Conservation (phyloP, 2,888 invertebrate genomes). For the Hypena proboscidalis region DNA sequence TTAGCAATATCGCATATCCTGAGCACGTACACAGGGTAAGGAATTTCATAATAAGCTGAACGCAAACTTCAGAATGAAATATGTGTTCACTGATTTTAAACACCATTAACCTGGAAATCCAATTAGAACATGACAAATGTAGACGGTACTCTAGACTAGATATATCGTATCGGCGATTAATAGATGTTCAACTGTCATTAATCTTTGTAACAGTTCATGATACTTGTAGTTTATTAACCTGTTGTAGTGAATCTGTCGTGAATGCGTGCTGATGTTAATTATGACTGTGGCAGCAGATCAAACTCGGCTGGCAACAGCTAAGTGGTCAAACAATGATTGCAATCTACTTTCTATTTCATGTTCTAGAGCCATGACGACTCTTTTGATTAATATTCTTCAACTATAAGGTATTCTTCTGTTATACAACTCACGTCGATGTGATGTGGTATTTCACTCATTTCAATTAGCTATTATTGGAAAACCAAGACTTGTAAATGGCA, state of each 20-base stretch:
- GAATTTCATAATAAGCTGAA: conserved; percentile 33
- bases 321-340: conserved; percentile 51
- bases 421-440: conserved; percentile 8
- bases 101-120: conserved; percentile 3
- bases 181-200: neutral
- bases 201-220: neutral
- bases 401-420: conserved; percentile 18
- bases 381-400: conserved; percentile 33
- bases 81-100: neutral
- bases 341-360: conserved; percentile 72
- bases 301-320: conserved; percentile 47
- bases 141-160: neutral
- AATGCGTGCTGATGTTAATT: conserved; percentile 3
- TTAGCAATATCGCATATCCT: conserved; percentile 31
- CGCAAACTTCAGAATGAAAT: conserved; percentile 9
- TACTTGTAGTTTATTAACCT: neutral
- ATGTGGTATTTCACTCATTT: conserved; percentile 1
- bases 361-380: conserved; percentile 59
- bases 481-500: no score
- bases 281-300: conserved; percentile 33
- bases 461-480: neutral
- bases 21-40: conserved; percentile 31
- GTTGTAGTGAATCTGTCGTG: neutral
- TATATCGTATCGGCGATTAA: conserved; percentile 1
- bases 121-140: conserved; percentile 1